These are phyloP conservation scores for Anadara kagoshimensis DNA, from an alignment of 1,140 invertebrate species.

Conservation along the genomic window DNA sequence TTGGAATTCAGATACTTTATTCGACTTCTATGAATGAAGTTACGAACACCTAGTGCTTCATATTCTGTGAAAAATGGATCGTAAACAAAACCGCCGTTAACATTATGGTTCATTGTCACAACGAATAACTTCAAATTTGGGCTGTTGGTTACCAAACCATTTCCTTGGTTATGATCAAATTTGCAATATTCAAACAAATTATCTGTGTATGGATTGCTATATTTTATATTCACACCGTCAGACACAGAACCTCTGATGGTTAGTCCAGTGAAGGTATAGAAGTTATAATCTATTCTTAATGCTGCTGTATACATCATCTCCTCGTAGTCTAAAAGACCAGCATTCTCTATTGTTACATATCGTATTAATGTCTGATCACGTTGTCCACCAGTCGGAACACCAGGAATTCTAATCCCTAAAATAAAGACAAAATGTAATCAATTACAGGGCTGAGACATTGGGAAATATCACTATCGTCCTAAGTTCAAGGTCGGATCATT, in stretches of 20 bases:
- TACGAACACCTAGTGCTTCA: slow-evolving; percentile 64
- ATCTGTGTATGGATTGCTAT: slow-evolving; percentile 85
- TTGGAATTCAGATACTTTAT: slow-evolving; percentile 31
- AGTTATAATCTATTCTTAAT: slow-evolving; percentile 96
- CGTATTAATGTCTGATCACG: slow-evolving; percentile 53
- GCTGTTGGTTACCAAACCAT: slow-evolving; percentile 63
- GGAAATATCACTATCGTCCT: no score
- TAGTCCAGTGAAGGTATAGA: slow-evolving; percentile 83
- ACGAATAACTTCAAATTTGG: slow-evolving; percentile 59
- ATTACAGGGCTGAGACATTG: no score
- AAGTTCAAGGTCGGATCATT: no score
- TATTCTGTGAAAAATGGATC: slow-evolving; percentile 88
- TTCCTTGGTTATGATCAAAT: slow-evolving; percentile 60
- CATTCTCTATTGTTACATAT: slow-evolving; percentile 71
- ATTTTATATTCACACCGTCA: slow-evolving; percentile 88
- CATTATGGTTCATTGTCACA: slow-evolving; percentile 79
- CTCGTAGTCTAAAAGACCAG: slow-evolving; percentile 94
- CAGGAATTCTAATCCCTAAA: slow-evolving; percentile 66
- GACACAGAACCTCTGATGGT: slow-evolving; percentile 71
- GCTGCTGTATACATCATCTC: slow-evolving; percentile 92
- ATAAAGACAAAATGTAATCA: background rate
- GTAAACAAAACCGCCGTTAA: slow-evolving; percentile 91
- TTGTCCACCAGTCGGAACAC: slow-evolving; percentile 50
- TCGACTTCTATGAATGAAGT: slow-evolving; percentile 57
- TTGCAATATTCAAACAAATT: slow-evolving; percentile 60